phyloP scores from a whole-genome alignment of 1,140 invertebrate genomes.

The Drosophila truncata region DNA sequence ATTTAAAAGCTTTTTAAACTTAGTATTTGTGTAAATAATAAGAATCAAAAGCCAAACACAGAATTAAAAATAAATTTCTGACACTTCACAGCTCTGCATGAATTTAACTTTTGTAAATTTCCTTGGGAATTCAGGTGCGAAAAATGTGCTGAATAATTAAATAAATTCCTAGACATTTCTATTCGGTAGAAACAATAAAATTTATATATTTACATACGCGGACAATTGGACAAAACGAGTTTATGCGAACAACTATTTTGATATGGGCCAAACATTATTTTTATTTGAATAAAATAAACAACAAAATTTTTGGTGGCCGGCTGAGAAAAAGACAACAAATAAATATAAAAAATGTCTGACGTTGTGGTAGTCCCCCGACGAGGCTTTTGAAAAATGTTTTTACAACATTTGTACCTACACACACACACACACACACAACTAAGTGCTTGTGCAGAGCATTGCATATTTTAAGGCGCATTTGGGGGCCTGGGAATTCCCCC shows the following conservation, averaged over 20 bases:
- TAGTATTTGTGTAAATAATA: background rate
- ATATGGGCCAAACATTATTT: slow-evolving; percentile 54
- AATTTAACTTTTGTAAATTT: slow-evolving; percentile 15
- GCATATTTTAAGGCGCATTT: slow-evolving; percentile 71
- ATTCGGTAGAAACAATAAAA: slow-evolving; percentile 13
- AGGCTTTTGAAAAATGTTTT: slow-evolving; percentile 76
- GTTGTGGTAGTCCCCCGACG: slow-evolving; percentile 42
- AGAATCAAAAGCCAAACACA: background rate
- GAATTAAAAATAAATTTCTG: background rate
- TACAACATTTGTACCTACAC: slow-evolving; percentile 65
- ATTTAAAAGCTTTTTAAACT: background rate
- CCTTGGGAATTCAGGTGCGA: slow-evolving; percentile 25
- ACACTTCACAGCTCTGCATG: background rate
- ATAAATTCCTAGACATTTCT: slow-evolving; percentile 25
- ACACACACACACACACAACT: background rate
- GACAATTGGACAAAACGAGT: slow-evolving; percentile 26
- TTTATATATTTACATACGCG: slow-evolving; percentile 37
- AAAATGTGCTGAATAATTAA: slow-evolving; percentile 19
- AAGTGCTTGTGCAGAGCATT: slow-evolving; percentile 30
- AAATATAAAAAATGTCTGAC: slow-evolving; percentile 39
- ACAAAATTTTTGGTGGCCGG: slow-evolving; percentile 31
- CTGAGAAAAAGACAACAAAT: slow-evolving; percentile 32
- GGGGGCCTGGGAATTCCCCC: slow-evolving; percentile 24
- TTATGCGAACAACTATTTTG: slow-evolving; percentile 56
- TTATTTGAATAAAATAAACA: slow-evolving; percentile 75